Percentiles rank a stretch among this genome's conserved stretches.
Evolutionary conservation across 2,888 invertebrate species (phyloP).

Genomic region (Amblyjoppa fuscipennis): DNA sequence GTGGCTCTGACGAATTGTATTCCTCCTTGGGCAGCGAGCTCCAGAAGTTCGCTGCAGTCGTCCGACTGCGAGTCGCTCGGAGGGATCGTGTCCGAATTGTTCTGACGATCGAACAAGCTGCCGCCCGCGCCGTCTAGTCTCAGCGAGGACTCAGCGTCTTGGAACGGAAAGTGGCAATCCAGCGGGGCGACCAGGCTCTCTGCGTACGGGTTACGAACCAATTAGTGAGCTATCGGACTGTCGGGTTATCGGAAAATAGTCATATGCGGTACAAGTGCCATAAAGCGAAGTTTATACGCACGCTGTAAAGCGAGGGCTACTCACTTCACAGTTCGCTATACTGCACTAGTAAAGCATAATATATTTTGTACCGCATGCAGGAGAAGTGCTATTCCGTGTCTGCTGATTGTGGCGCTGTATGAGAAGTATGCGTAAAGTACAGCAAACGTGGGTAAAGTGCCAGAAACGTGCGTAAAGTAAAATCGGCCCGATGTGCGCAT

Average conservation of each 20-base stretch:
- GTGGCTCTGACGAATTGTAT: constrained; percentile 84
- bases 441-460: too few relatives aligned
- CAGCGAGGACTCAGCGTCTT: constrained; percentile 61
- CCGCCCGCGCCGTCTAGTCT: constrained; percentile 44
- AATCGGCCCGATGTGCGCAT: too few relatives aligned
- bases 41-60: constrained; percentile 83
- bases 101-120: constrained; percentile 66
- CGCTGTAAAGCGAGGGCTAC: too few relatives aligned
- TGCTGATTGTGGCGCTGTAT: too few relatives aligned
- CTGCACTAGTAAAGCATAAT: too few relatives aligned
- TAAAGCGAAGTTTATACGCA: too few relatives aligned
- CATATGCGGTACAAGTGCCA: too few relatives aligned
- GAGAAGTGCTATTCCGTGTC: too few relatives aligned
- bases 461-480: too few relatives aligned
- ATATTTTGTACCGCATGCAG: too few relatives aligned
- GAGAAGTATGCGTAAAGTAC: too few relatives aligned
- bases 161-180: constrained; percentile 75
- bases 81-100: constrained; percentile 43
- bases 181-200: constrained; percentile 75
- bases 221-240: background rate
- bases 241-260: background rate
- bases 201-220: constrained; percentile 28
- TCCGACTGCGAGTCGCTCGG: constrained; percentile 71
- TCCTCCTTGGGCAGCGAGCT: constrained; percentile 83
- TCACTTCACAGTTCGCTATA: too few relatives aligned